Percentiles rank a stretch among this genome's conserved stretches.
Evolutionary conservation across 2,113 vertebrate genomes (phyloP).

Genomic region (Progne subis): DNA sequence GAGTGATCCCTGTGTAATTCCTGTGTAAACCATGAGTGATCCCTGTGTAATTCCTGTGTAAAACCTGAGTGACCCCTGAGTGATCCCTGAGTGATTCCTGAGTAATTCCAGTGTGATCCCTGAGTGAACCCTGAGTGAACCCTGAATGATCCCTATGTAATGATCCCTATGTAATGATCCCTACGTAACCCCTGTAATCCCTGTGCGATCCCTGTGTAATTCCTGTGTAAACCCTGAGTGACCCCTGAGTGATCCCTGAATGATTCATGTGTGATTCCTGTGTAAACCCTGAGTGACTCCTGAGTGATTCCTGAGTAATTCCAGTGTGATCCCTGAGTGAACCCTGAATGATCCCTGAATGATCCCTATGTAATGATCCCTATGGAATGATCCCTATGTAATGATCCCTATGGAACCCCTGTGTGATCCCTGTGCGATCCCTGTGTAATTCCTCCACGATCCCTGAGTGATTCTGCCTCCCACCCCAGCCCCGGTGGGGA

Average conservation of each 20-base stretch:
- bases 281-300: no score
- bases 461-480: not conserved
- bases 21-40: not conserved
- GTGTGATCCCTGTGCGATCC: rapidly evolving
- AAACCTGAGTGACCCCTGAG: no score
- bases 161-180: not conserved
- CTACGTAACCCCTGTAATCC: rapidly evolving
- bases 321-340: not conserved
- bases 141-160: no score
- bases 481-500: rapidly evolving
- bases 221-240: not conserved
- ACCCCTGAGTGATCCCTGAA: not conserved
- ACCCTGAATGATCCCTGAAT: no score
- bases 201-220: not conserved
- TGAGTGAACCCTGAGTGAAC: rapidly evolving
- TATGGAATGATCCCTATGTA: no score
- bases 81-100: not conserved
- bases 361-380: not conserved
- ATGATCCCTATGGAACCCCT: no score
- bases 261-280: rapidly evolving
- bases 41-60: no score
- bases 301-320: rapidly evolving
- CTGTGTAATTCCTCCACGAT: not conserved
- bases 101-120: rapidly evolving
- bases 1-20: not conserved